phyloP scores from a whole-genome alignment of 2,113 vertebrate genomes.

The Todiramphus saurophagus region DNA sequence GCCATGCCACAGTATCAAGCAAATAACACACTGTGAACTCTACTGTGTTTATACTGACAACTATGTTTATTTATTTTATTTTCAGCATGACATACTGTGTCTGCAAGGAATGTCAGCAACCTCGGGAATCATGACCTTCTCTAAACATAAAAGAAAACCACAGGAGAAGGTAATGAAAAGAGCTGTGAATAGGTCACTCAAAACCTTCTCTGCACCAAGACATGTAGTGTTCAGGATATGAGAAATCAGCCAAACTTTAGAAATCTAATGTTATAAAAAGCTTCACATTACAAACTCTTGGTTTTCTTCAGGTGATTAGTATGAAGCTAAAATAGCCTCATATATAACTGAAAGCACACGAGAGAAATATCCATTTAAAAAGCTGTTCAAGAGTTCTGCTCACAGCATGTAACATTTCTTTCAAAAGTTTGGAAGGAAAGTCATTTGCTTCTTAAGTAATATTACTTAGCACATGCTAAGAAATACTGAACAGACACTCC shows the following conservation, averaged over 20 bases:
- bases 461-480: not conserved
- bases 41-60: slow-evolving; percentile 33
- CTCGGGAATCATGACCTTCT: not conserved
- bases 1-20: not conserved
- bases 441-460: not conserved
- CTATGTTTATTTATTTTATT: slow-evolving; percentile 12
- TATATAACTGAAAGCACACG: not conserved
- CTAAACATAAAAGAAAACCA: not conserved
- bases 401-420: not conserved
- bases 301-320: not conserved
- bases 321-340: not conserved
- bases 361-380: not conserved
- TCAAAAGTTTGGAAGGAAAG: not conserved
- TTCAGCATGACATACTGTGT: not conserved
- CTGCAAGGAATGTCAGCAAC: slow-evolving; percentile 11
- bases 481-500: not conserved
- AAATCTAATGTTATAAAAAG: not conserved
- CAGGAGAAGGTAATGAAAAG: not conserved
- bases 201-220: not conserved
- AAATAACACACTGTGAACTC: not conserved
- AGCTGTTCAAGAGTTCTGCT: not conserved
- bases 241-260: not conserved
- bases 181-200: not conserved
- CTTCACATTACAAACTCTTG: not conserved
- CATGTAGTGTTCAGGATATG: not conserved